Base-by-base conservation (phyloP, 2,113 vertebrate genomes). In the Sinocyclocheilus anshuiensis region DNA sequence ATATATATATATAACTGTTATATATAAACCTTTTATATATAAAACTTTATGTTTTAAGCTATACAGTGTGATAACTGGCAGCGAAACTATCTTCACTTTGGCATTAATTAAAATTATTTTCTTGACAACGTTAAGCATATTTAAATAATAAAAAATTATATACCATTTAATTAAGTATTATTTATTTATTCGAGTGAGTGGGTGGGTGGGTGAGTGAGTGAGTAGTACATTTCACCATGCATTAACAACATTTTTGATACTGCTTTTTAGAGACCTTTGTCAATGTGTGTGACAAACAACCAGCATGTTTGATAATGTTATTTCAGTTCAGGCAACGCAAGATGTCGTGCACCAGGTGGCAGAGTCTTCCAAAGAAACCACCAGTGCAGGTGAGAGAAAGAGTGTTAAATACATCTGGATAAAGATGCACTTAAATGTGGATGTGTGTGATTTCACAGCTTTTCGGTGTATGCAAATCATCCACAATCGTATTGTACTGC, bases 281-380 rank as follows among this genome's bases (percentile, higher is more conserved):
- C 26, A 29, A 0, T 29, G 48, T 29, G 16, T 29, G 24, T 20
- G 45, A 50, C 29, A 79, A 80, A 80, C 33, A 18, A n/a, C 10
- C 39, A 82, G 42, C 22, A 45, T 65, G 61, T 36, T 11, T 63
- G 82, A 33, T 90, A 12, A 48, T 92, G 76, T 90, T 65, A 90
- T 92, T 93, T 65, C 83, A 96, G 95, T 94, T 85, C 93, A 94
- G 78, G 92, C 92, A 90, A 92, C 93, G 84, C 92, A 95, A 79
- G 95, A 94, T 0, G 92, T 92, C n/a, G 93, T 95, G 87, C 94
- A 95, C 89, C 94, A 95, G 94, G 94, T 95, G 92, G 94, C 93
- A 91, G 94, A 95, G 67, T 93, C 94, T 53, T 93, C 94, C 89
- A 95, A 94, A 92, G 95, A 94, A 92, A 93, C 93, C 29, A 91